These are phyloP conservation scores for Clostera curtula DNA, from an alignment of 2,888 invertebrate genomes.

Conservation along the genomic window DNA sequence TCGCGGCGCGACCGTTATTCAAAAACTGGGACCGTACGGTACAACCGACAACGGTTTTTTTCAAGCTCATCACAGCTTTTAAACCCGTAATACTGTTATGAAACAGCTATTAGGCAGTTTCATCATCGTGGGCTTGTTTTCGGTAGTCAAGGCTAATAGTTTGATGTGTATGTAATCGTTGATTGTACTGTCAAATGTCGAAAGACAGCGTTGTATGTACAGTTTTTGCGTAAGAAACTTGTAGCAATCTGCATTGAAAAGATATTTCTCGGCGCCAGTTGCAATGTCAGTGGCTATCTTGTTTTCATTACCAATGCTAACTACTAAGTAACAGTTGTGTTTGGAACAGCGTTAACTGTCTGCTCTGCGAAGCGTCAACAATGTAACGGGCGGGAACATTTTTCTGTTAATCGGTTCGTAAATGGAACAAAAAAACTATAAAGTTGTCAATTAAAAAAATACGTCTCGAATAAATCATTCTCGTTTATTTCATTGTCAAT, in stretches of 20 bases:
- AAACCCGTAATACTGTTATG: conserved; percentile 69
- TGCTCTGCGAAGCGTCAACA: conserved; percentile 41
- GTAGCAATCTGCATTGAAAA: too few relatives aligned
- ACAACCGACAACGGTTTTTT: conserved; percentile 55
- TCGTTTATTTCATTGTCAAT: too few relatives aligned
- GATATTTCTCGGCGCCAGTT: too few relatives aligned
- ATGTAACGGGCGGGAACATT: conserved; percentile 37
- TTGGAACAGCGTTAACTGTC: conserved; percentile 51
- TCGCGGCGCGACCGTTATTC: conserved; percentile 52
- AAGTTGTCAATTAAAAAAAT: conserved; percentile 10
- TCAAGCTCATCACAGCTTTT: conserved; percentile 48
- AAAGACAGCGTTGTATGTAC: neutral
- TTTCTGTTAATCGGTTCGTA: conserved; percentile 31
- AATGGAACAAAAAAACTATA: conserved; percentile 19
- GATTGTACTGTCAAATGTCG: neutral
- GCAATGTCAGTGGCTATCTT: too few relatives aligned
- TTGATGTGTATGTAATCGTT: conserved; percentile 6
- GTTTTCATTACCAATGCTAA: conserved; percentile 28
- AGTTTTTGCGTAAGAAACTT: neutral
- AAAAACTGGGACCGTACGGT: conserved; percentile 69
- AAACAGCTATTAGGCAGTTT: conserved; percentile 53
- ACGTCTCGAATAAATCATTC: conserved; percentile 5
- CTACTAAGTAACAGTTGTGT: conserved; percentile 34
- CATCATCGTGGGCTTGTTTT: conserved; percentile 41
- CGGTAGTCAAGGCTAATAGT: conserved; percentile 18